Base-by-base conservation (phyloP, 2,888 invertebrate species). In the Dasypolia templi region DNA sequence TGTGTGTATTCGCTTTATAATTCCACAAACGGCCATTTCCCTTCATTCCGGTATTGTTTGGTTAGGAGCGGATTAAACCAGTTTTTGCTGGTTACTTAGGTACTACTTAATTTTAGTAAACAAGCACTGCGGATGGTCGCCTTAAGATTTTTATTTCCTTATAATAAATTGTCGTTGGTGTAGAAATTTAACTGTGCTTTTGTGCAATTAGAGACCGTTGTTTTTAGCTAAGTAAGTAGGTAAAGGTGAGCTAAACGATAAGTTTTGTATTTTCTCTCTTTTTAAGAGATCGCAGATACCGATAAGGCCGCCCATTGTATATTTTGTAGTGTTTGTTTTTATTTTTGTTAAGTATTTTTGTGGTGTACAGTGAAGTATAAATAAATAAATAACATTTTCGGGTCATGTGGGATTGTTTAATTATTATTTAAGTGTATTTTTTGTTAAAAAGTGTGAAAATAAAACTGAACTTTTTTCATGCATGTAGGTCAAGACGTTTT, bases 41-140 rank as follows among this genome's bases (percentile, higher is more conserved):
- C 83, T 86, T 83, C 82, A 81, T 89, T 88, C 86, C 82, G 72
- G 84, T 82, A 81, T 73, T 89, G 89, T 91, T 90, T 91, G 87
- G 81, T 89, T 90, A 91, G 89, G 90, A 89, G 86, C 89, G 79
- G 90, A 89, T 90, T 89, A 87, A 86, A 88, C 79, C 86, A 83
- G 86, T 87, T 89, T 86, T 85, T 82, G 83, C 81, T 85, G 84
- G 88, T 86, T 87, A 84, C 88, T 86, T 86, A 87, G 88, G 86
- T 82, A 62, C 82, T 83, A 75, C 87, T 88, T 89, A 77, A 84
- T 88, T 88, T 88, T 81, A 87, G 86, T 85, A 74, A 86, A 83
- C 81, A 82, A 86, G 88, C 87, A 88, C 56, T 76, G 79, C 49
- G 82, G 71, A 77, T 72, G 67, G 83, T 64, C 72, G 84, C 82